A percentile compares a stretch with the other conserved stretches of the same genome.
Evolutionary conservation across 1,140 invertebrate species (phyloP).

Genomic region (Nomia melanderi): DNA sequence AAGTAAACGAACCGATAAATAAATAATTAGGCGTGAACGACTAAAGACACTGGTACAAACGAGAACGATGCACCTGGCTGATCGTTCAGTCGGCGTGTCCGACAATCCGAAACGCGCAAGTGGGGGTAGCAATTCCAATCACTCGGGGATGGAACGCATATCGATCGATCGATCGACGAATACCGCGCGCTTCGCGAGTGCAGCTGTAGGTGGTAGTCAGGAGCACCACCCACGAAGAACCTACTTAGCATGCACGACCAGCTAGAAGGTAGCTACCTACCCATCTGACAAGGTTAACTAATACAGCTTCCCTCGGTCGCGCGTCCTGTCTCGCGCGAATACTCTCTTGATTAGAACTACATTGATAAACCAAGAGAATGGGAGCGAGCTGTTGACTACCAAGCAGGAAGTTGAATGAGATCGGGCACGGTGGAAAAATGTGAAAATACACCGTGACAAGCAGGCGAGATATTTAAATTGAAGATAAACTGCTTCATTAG

Average conservation of each 20-base stretch:
- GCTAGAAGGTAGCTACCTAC: conserved; percentile 67
- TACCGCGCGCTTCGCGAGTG: conserved; percentile 46
- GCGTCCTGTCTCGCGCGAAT: conserved; percentile 44
- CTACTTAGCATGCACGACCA: conserved; percentile 77
- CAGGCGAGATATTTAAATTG: too few relatives aligned
- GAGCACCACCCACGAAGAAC: conserved; percentile 72
- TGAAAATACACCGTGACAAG: too few relatives aligned
- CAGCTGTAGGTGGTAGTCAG: conserved; percentile 51
- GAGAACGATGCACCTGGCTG: background rate
- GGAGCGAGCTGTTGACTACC: background rate
- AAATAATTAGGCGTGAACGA: too few relatives aligned
- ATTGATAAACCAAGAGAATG: conserved; percentile 8
- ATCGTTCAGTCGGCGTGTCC: background rate
- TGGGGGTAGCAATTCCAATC: conserved; percentile 47
- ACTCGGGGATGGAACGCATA: conserved; percentile 48
- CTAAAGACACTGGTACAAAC: too few relatives aligned
- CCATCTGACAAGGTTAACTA: conserved; percentile 79
- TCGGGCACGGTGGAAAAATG: background rate
- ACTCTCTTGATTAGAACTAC: conserved; percentile 25
- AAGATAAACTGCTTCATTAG: too few relatives aligned
- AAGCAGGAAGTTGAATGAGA: background rate
- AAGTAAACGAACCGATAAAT: too few relatives aligned
- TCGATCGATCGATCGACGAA: conserved; percentile 59
- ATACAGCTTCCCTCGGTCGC: conserved; percentile 71
- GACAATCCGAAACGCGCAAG: background rate